Conservation (phyloP, 2,888 invertebrate genomes). For the Agrotis clavis region DNA sequence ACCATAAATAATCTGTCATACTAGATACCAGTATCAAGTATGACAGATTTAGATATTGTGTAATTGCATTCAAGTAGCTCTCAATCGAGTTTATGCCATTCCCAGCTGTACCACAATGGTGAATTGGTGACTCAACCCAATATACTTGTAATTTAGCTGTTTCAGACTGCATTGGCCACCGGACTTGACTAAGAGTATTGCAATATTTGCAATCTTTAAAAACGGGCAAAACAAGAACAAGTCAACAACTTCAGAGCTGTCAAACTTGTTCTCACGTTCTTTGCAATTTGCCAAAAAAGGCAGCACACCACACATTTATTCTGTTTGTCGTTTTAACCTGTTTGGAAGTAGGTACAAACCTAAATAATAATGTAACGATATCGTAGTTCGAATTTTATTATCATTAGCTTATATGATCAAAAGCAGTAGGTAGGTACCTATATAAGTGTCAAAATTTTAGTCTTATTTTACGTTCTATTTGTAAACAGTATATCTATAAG, state of each 20-base stretch:
- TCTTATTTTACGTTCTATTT: too few species aligned
- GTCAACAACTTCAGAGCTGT: conserved; percentile 12
- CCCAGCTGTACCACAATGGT: neutral
- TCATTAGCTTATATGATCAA: too few species aligned
- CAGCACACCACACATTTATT: conserved; percentile 3
- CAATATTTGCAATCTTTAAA: neutral
- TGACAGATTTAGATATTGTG: too few species aligned
- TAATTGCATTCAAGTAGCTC: neutral
- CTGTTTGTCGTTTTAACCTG: conserved; percentile 22
- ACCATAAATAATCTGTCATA: neutral
- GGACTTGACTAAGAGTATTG: conserved; percentile 12
- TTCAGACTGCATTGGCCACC: neutral
- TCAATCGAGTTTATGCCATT: neutral
- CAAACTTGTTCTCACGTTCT: conserved; percentile 31
- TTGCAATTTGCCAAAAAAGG: conserved; percentile 33
- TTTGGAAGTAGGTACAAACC: conserved; percentile 14
- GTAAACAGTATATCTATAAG: too few species aligned
- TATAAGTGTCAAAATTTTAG: too few species aligned
- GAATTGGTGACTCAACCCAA: neutral
- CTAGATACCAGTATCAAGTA: neutral
- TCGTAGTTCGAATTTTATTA: too few species aligned
- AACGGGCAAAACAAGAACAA: conserved; percentile 24
- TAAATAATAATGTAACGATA: neutral
- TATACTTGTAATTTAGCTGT: neutral
- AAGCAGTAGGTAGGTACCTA: too few species aligned